phyloP scores from a whole-genome alignment of 1,140 invertebrate species.

The Bactericera cockerelli region DNA sequence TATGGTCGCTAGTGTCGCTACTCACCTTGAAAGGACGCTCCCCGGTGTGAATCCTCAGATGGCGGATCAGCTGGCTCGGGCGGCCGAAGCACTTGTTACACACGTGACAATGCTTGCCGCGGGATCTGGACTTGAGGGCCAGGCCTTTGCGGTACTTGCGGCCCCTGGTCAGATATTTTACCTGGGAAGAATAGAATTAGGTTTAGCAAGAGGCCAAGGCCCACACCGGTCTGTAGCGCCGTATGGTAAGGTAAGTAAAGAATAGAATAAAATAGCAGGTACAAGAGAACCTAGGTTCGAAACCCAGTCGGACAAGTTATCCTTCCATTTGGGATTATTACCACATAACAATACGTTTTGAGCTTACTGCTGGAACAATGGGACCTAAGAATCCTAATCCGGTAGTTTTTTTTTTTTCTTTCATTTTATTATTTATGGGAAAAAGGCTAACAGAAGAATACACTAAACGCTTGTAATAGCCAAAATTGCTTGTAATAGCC shows the following conservation, averaged over 20 bases:
- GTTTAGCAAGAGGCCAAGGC: not conserved
- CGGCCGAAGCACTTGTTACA: conserved; percentile 42
- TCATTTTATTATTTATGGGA: no score
- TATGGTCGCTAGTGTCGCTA: no score
- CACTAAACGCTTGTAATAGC: no score
- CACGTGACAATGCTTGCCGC: conserved; percentile 24
- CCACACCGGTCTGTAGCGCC: not conserved
- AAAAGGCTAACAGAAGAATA: no score
- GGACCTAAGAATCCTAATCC: no score
- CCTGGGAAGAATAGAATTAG: not conserved
- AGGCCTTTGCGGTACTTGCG: not conserved
- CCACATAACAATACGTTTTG: no score
- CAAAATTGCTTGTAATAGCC: no score
- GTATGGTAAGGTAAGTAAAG: not conserved
- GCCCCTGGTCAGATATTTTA: not conserved
- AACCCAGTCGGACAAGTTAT: not conserved
- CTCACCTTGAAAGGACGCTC: conserved; percentile 46
- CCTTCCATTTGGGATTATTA: no score
- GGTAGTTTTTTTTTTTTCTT: no score
- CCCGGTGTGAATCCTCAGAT: conserved; percentile 45
- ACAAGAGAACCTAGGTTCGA: not conserved
- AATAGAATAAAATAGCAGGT: not conserved
- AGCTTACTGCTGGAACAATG: no score
- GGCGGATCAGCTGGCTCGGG: conserved; percentile 39
- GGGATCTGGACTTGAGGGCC: not conserved